Conservation (phyloP, 2,888 invertebrate genomes). For the Harpalus rubripes region DNA sequence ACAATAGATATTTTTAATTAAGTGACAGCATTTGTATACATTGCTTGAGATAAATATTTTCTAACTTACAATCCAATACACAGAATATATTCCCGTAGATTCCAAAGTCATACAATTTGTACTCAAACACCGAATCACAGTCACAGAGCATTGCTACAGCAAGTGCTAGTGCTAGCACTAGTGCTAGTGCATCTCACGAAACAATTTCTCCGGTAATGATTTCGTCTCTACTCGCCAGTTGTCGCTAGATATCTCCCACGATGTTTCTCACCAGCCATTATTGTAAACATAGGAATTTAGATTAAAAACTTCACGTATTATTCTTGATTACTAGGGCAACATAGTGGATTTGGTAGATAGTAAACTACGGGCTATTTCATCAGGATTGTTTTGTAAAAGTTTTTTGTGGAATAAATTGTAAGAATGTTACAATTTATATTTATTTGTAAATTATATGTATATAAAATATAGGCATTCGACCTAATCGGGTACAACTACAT, state of each 20-base stretch:
- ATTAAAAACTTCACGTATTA: conserved; percentile 46
- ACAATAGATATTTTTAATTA: too few species aligned
- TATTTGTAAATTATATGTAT: too few species aligned
- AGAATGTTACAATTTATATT: conserved; percentile 4
- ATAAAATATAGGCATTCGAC: too few species aligned
- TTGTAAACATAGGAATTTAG: conserved; percentile 44
- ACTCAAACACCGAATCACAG: background rate
- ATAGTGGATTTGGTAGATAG: background rate
- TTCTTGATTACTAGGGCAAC: conserved; percentile 42
- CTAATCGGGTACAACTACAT: too few species aligned
- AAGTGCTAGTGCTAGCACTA: background rate
- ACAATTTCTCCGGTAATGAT: conserved; percentile 34
- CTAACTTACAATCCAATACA: too few species aligned
- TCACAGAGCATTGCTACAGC: background rate
- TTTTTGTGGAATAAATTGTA: background rate
- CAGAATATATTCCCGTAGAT: too few species aligned
- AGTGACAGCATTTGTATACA: too few species aligned
- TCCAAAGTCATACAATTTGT: conserved; percentile 1
- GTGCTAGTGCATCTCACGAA: background rate
- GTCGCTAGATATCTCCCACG: conserved; percentile 15
- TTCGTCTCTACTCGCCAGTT: conserved; percentile 10
- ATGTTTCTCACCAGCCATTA: background rate
- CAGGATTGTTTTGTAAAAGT: background rate
- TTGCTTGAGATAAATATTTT: too few species aligned
- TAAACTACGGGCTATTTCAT: conserved; percentile 12